Base-by-base conservation (phyloP, 2,888 invertebrate species). In the Coelinius sp. region DNA sequence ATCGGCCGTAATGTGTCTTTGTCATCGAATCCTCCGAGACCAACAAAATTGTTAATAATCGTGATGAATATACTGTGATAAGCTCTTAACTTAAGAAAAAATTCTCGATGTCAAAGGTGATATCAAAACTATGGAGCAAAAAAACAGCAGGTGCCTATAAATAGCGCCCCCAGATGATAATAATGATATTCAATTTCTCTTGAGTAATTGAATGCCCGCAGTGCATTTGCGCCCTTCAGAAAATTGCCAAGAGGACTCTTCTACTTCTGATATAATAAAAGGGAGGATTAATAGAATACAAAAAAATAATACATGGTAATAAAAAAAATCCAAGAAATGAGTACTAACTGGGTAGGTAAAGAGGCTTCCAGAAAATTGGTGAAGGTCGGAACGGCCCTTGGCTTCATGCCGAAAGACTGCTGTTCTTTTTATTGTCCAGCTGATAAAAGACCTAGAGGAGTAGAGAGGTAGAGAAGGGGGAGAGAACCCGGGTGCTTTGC, bases 321-420 rank as follows among this genome's bases (percentile, higher is more conserved):
- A 68, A 38, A 17, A 63, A 49, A 38, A 59, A 41, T 27, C 22
- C 8, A 31, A 53, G 49, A 25, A 66, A 62, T 22, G 52, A 68
- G 31, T 41, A 68, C 52, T 56, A 76, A 75, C 64, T 66, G 68
- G 70, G 72, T 77, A 46, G 31, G 59, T 59, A 78, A 73, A 62
- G 73, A 73, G 62, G 69, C 65, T 74, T 77, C 72, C 69, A 71
- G 68, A 73, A 75, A 74, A 74, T 74, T 75, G 76, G 70, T 72
- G 74, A 64, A 68, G 64, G 24, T 67, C 67, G 38, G 53, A 53
- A 67, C 67, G 31, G 49, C 31, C 49, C 24, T 20, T 31, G 66
- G 49, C 31, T 46, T 49, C 38, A 38, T 52, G 53, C 67, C 53
- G 67, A 53, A 53, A 67, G 67, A 41, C 53, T 22, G 53, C 25